phyloP scores from a whole-genome alignment of 2,113 vertebrate species.

The Actenoides lindsayi region DNA sequence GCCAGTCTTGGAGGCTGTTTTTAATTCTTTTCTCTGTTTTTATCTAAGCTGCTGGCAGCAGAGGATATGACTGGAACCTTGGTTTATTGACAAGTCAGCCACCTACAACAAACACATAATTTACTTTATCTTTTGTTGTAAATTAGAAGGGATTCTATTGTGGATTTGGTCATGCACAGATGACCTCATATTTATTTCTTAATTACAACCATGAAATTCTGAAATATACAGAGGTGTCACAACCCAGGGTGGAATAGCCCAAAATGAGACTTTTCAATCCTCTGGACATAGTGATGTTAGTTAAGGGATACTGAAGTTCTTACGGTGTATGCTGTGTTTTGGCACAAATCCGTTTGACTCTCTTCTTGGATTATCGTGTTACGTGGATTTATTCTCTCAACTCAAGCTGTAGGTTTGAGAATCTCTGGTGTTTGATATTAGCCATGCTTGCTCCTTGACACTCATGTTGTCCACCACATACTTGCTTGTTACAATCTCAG shows the following conservation, averaged over 20 bases:
- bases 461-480: background rate
- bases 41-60: background rate
- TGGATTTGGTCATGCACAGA: background rate
- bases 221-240: background rate
- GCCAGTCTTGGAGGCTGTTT: background rate
- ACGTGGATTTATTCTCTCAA: background rate
- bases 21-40: background rate
- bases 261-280: background rate
- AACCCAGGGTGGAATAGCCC: background rate
- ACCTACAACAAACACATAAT: background rate
- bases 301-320: background rate
- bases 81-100: background rate
- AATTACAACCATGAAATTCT: background rate
- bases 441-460: background rate
- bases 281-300: background rate
- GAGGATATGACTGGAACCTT: background rate
- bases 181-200: background rate
- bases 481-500: background rate
- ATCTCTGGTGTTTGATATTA: background rate
- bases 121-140: background rate
- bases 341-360: background rate
- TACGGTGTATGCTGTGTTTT: background rate
- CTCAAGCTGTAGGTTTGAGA: background rate
- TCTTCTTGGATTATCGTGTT: background rate
- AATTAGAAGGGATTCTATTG: background rate